phyloP scores from a whole-genome alignment of 2,888 invertebrate species.

The Aphidoletes aphidimyza region DNA sequence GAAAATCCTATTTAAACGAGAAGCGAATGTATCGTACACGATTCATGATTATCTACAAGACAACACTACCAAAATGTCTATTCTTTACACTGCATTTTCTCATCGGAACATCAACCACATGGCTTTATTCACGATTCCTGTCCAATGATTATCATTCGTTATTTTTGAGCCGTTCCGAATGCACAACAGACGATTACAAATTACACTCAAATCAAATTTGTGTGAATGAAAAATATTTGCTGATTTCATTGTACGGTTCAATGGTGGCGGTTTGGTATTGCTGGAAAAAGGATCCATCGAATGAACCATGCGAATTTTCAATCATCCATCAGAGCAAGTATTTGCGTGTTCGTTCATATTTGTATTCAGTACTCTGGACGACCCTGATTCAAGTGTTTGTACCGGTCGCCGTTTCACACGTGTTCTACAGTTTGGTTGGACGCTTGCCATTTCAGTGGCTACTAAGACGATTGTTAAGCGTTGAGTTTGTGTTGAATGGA shows the following conservation, averaged over 20 bases:
- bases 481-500: conserved; percentile 29
- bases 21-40: conserved; percentile 74
- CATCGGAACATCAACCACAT: conserved; percentile 75
- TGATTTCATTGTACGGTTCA: conserved; percentile 74
- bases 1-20: conserved; percentile 74
- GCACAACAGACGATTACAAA: conserved; percentile 56
- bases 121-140: conserved; percentile 75
- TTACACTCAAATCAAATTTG: conserved; percentile 67
- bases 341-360: conserved; percentile 72
- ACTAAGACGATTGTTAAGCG: not conserved
- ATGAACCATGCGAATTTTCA: conserved; percentile 69
- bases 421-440: conserved; percentile 17
- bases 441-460: not conserved
- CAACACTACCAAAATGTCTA: conserved; percentile 72
- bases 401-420: conserved; percentile 71
- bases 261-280: conserved; percentile 74
- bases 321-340: conserved; percentile 78
- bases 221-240: conserved; percentile 73
- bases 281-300: conserved; percentile 60
- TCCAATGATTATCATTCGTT: conserved; percentile 71
- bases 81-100: conserved; percentile 69
- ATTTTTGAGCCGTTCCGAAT: conserved; percentile 67
- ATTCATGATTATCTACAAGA: conserved; percentile 73
- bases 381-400: conserved; percentile 72
- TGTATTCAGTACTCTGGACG: conserved; percentile 70